Conservation (phyloP, 2,888 invertebrate species). For the Ochropleura leucogaster region DNA sequence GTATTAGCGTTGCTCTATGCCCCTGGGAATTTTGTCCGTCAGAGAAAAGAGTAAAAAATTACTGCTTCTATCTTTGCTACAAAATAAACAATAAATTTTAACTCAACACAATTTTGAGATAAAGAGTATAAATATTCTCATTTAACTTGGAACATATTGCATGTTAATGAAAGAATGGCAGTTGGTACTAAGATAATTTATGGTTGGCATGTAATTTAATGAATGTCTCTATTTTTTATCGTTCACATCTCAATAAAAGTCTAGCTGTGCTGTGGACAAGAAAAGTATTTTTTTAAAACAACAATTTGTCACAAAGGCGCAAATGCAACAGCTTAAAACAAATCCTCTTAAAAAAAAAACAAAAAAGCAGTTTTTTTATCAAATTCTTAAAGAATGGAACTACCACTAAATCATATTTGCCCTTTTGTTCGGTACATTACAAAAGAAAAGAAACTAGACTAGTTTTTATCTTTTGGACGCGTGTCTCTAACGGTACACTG, state of each 20-base stretch:
- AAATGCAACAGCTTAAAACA: conserved; percentile 52
- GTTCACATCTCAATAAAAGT: conserved; percentile 40
- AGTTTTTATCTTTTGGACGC: conserved; percentile 82
- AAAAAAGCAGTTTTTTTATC: conserved; percentile 46
- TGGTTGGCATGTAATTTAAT: conserved; percentile 26
- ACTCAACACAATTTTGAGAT: conserved; percentile 73
- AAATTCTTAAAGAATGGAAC: conserved; percentile 73
- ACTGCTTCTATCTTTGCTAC: conserved; percentile 69
- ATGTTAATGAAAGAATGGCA: conserved; percentile 49
- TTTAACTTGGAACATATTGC: conserved; percentile 36
- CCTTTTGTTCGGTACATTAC: conserved; percentile 81
- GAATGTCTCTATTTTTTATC: conserved; percentile 53
- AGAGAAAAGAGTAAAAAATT: conserved; percentile 71
- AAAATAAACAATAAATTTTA: conserved; percentile 79
- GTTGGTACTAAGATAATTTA: conserved; percentile 40
- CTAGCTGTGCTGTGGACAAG: conserved; percentile 35
- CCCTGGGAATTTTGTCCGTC: conserved; percentile 79
- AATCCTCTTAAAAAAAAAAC: conserved; percentile 39
- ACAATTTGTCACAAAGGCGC: conserved; percentile 51
- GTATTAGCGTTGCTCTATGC: conserved; percentile 77
- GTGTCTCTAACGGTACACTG: conserved; percentile 84
- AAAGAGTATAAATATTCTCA: conserved; percentile 56
- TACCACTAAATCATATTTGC: conserved; percentile 86
- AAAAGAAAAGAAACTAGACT: conserved; percentile 83
- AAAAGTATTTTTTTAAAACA: conserved; percentile 53